phyloP scores from a whole-genome alignment of 1,140 invertebrate genomes.

The Aphelinus atriplicis region DNA sequence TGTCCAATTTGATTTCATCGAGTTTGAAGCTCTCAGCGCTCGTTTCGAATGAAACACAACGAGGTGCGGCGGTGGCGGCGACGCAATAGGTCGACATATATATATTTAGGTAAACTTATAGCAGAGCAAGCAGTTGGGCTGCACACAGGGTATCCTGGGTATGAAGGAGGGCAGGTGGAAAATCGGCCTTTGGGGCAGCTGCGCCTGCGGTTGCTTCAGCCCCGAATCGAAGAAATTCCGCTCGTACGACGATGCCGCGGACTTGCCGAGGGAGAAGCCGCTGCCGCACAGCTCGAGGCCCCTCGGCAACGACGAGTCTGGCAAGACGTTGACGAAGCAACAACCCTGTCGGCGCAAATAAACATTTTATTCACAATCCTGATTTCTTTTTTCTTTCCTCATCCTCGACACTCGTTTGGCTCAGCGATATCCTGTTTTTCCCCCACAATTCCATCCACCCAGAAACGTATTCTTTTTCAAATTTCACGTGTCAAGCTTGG shows the following conservation, averaged over 20 bases:
- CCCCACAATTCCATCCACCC: no score
- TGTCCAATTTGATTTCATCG: no score
- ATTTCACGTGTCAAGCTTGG: no score
- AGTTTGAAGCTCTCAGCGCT: neutral
- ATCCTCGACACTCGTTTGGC: no score
- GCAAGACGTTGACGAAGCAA: slow-evolving; percentile 56
- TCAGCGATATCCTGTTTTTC: no score
- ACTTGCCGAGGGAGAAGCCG: slow-evolving; percentile 8
- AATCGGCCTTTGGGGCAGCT: slow-evolving; percentile 46
- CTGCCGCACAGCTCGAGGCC: slow-evolving; percentile 32
- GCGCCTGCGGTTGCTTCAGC: slow-evolving; percentile 46
- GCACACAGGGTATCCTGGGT: slow-evolving; percentile 57
- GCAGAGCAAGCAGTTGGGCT: slow-evolving; percentile 59
- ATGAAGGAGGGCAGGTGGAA: slow-evolving; percentile 59
- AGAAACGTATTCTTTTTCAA: no score
- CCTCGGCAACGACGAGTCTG: slow-evolving; percentile 46
- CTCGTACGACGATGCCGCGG: slow-evolving; percentile 2
- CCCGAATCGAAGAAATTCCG: slow-evolving; percentile 44
- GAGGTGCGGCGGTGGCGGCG: no score
- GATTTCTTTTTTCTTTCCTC: no score
- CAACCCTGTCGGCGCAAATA: slow-evolving; percentile 35
- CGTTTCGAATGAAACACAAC: neutral
- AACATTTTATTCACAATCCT: no score
- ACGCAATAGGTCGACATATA: no score
- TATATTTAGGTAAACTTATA: slow-evolving; percentile 53